Base-by-base conservation (phyloP, 2,113 vertebrate species). In the Myrmecophaga tridactyla region DNA sequence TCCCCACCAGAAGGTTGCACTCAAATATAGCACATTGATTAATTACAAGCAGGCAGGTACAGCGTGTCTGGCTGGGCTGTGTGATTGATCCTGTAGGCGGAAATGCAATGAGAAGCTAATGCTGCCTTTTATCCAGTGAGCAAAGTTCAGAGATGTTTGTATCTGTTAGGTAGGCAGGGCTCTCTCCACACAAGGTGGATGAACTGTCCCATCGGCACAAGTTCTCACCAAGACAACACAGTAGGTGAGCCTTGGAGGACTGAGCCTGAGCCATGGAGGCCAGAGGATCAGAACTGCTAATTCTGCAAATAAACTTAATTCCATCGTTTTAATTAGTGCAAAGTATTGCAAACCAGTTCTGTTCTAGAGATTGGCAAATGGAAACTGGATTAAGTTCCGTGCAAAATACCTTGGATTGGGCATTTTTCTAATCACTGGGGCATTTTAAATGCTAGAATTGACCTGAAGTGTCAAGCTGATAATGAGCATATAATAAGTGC, bases 81-180 rank as follows among this genome's bases (percentile, higher is more conserved):
- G 76, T 98, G 98, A 98, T 96, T 97, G 98, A 98, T 98, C 98
- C 98, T 87, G 97, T 87, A 95, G 96, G 96, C 97, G 96, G 97
- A 98, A 98, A 97, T 98, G 98, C 98, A 97, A 81, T 96, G 96
- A 97, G 97, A 98, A 34, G 70, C 69, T 96, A 98, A 98, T 95
- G 98, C 98, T 97, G 97, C 97, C 97, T 98, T 98, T 98, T 97
- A 98, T 97, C 97, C 96, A 72, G 96, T 95, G 98, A 98, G 98
- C 98, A 97, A 97, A 98, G 98, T 98, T 97, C 97, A 98, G 96
- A 97, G 96, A 92, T 97, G 97, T 98, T 98, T 97, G 94, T 97
- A 85, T 98, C 94, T 98, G 98, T 98, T 96, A 94, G 96, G 97
- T 98, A 98, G 98, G 98, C 98, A 97, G 92, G 98, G 97, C 98